A percentile compares a stretch with the other conserved stretches of the same genome.
Evolutionary conservation across 1,140 invertebrate species (phyloP).

Genomic region (Zaprionus tsacasi): DNA sequence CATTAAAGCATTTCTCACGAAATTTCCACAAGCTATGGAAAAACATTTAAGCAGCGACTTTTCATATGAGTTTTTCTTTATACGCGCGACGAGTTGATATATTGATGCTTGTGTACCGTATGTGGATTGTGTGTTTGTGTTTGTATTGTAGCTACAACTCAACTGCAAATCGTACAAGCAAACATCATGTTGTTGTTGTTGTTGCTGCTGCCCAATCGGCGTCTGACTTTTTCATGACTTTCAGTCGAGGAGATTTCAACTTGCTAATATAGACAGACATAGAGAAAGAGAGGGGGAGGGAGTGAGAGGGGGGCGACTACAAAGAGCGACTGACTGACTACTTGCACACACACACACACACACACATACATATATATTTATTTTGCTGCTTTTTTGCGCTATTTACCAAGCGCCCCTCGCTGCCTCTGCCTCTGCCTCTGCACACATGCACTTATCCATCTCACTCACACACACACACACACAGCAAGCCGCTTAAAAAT

Average conservation of each 20-base stretch:
- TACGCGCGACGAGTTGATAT: slow-evolving; percentile 8
- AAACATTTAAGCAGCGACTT: slow-evolving; percentile 14
- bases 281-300: not conserved
- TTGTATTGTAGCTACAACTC: slow-evolving; percentile 40
- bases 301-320: slow-evolving; percentile 13
- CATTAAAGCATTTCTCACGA: slow-evolving; percentile 9
- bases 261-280: slow-evolving; percentile 58
- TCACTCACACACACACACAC: slow-evolving; percentile 17
- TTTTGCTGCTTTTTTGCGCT: slow-evolving; percentile 54
- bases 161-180: slow-evolving; percentile 72
- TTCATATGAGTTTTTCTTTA: slow-evolving; percentile 14
- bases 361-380: slow-evolving; percentile 50
- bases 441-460: slow-evolving; percentile 6
- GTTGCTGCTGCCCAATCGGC: slow-evolving; percentile 27
- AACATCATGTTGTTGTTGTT: slow-evolving; percentile 44
- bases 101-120: slow-evolving; percentile 4
- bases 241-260: slow-evolving; percentile 56
- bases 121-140: slow-evolving; percentile 7
- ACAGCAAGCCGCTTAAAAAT: slow-evolving; percentile 72
- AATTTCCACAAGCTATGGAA: slow-evolving; percentile 20
- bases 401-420: slow-evolving; percentile 44
- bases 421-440: too few relatives aligned
- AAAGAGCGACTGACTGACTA: slow-evolving; percentile 48
- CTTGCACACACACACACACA: slow-evolving; percentile 20
- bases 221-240: slow-evolving; percentile 54